These are phyloP conservation scores for Liopterus haemorrhoidalis DNA, from an alignment of 2,888 invertebrate species.

Conservation along the genomic window DNA sequence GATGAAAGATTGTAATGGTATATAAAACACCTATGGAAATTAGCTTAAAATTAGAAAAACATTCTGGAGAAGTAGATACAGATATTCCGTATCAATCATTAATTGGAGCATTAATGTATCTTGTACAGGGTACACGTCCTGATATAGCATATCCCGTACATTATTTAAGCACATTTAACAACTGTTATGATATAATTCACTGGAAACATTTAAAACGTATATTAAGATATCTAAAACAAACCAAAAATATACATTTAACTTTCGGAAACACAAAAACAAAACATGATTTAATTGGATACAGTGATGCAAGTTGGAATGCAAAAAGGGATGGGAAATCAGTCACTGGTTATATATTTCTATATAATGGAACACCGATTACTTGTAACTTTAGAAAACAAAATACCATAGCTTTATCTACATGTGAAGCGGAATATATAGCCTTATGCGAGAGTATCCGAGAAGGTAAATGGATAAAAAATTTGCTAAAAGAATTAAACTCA, in stretches of 20 bases:
- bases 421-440: too few species aligned
- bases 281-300: not conserved
- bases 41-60: not conserved
- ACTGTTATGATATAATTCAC: constrained; percentile 1
- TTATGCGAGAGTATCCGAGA: too few species aligned
- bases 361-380: too few species aligned
- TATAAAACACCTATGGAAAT: constrained; percentile 3
- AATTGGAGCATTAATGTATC: not conserved
- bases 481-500: too few species aligned
- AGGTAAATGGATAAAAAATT: too few species aligned
- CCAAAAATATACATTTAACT: not conserved
- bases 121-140: not conserved
- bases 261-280: not conserved
- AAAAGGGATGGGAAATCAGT: too few species aligned
- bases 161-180: not conserved
- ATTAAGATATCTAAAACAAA: constrained; percentile 2
- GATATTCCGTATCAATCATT: not conserved
- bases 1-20: not conserved
- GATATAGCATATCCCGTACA: not conserved
- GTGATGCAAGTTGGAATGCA: not conserved
- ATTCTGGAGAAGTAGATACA: not conserved
- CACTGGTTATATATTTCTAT: too few species aligned
- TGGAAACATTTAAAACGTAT: constrained; percentile 1
- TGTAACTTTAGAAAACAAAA: too few species aligned
- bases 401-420: too few species aligned